Conservation (phyloP, 2,797 vertebrate genomes). For the Falco biarmicus region DNA sequence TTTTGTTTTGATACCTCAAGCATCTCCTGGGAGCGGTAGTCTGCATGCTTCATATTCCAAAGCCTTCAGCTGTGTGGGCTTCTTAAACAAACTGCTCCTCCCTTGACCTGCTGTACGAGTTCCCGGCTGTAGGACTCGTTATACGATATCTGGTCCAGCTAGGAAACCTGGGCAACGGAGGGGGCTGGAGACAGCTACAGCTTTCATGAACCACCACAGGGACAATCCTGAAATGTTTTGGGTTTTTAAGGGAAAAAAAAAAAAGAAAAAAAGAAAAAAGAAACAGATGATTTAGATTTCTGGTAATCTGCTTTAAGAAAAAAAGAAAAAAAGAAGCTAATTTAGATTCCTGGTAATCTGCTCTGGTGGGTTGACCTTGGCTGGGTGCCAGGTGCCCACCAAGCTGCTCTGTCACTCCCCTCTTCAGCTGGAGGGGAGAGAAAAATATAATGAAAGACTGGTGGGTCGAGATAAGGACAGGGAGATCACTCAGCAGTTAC, state of each 20-base stretch:
- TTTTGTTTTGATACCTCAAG: constrained; percentile 62
- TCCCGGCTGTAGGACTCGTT: neutral
- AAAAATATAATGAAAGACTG: neutral
- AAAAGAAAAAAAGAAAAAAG: no score
- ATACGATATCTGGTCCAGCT: neutral
- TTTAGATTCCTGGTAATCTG: neutral
- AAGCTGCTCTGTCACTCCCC: neutral
- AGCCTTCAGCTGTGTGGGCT: constrained; percentile 14
- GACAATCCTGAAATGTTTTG: neutral
- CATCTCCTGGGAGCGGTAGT: constrained; percentile 27
- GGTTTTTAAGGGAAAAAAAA: neutral
- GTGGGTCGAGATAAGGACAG: no score
- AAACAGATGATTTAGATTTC: neutral
- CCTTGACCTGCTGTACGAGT: constrained; percentile 6
- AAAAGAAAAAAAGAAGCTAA: neutral
- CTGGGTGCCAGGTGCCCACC: neutral
- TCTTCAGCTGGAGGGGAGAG: neutral
- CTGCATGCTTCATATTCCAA: constrained; percentile 30
- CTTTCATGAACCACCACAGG: neutral
- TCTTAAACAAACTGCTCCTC: constrained; percentile 55
- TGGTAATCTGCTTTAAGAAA: neutral
- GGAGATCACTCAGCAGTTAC: neutral
- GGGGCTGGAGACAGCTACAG: neutral
- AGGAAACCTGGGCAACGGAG: constrained; percentile 2
- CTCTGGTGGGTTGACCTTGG: neutral